Percentiles rank a stretch among this genome's conserved stretches.
These are phyloP conservation scores for Ceramica pisi DNA, from an alignment of 2,888 invertebrate species.

Conservation along the genomic window DNA sequence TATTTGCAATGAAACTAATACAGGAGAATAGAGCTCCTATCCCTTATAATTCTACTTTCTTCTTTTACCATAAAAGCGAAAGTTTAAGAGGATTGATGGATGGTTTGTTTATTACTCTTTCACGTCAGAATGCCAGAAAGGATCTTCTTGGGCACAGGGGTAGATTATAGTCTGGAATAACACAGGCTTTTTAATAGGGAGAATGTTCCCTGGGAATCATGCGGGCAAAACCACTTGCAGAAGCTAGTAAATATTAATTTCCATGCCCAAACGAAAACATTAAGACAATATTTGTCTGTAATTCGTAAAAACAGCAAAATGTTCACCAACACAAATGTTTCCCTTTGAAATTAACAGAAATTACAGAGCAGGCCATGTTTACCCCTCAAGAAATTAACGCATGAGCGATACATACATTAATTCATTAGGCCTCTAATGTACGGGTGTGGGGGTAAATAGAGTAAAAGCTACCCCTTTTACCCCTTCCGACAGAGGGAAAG, in stretches of 20 bases:
- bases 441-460: slow-evolving; percentile 1
- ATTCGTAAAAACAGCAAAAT: slow-evolving; percentile 19
- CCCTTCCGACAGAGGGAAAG: not conserved
- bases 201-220: no score
- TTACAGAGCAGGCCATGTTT: slow-evolving; percentile 38
- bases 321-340: slow-evolving; percentile 28
- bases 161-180: no score
- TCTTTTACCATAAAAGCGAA: no score
- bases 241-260: slow-evolving; percentile 3
- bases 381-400: slow-evolving; percentile 55
- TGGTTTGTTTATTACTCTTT: no score
- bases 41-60: no score
- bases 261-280: not conserved
- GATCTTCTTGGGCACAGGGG: no score
- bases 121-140: no score
- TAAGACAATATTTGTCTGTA: not conserved
- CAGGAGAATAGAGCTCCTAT: not conserved
- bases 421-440: slow-evolving; percentile 52
- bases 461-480: slow-evolving; percentile 14
- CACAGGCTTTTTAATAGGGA: no score
- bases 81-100: no score
- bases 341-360: slow-evolving; percentile 38
- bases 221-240: no score
- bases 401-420: slow-evolving; percentile 58
- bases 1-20: no score